Base-by-base conservation (phyloP, 2,888 invertebrate species). In the Bedellia somnulentella region DNA sequence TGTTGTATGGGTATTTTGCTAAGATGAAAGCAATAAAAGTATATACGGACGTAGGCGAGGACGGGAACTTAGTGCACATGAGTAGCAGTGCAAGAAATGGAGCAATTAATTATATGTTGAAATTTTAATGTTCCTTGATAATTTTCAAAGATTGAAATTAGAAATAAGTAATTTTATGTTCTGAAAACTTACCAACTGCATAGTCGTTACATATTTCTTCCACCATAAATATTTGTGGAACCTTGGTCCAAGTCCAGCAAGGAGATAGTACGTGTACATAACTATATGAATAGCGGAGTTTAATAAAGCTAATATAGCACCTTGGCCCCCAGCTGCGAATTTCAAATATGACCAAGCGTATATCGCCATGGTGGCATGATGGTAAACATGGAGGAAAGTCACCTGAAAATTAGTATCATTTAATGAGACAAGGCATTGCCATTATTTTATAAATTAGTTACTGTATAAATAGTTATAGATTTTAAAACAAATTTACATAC, bases 341-440 rank as follows among this genome's bases (percentile, higher is more conserved):
- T 87, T 87, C 16, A 87, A 63, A 42, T 87, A 90, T 33, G 85
- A 83, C 89, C 90, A 91, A 0, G 85, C 83, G 60, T 87, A 83
- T 15, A 88, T 52, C 21, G 86, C 90, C 64, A 87, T 89, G 32
- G 85, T 76, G 0, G 86, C 80, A 54, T 95, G 94, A 56, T 95
- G 94, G 51, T 93, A 93, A 0, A 94, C 89, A 51, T 95, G 94
- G 15, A 95, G 81, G 45, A 92, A 90, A 0, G 91, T 85, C 5
- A 95, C 85, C 78, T 94, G 90, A 15, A 82, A 50, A n/a, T n/a
- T n/a, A n/a, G n/a, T n/a, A n/a, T n/a, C n/a, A n/a, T n/a, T n/a
- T n/a, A n/a, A n/a, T n/a, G n/a, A n/a, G n/a, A n/a, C n/a, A n/a
- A n/a, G n/a, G n/a, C n/a, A n/a, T n/a, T n/a, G n/a, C n/a, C n/a